Percentiles rank a stretch among this genome's conserved stretches.
Conservation (phyloP, 2,888 invertebrate genomes). For the Priocnemis perturbator region DNA sequence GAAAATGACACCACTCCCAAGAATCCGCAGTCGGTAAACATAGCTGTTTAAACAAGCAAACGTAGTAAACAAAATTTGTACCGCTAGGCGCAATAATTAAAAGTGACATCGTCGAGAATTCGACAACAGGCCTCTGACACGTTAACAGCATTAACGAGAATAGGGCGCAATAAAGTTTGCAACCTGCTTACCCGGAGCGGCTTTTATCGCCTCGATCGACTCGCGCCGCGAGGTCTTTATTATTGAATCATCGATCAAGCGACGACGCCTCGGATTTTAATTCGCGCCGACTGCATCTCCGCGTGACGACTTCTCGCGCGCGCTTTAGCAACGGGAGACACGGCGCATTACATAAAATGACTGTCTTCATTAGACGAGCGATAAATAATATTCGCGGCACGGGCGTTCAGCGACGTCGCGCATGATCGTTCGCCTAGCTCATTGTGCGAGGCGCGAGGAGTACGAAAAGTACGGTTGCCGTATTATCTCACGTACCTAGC, state of each 20-base stretch:
- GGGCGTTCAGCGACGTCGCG: slow-evolving; percentile 23
- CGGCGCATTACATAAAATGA: slow-evolving; percentile 54
- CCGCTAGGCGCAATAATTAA: too few relatives aligned
- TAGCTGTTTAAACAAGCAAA: too few relatives aligned
- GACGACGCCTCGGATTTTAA: slow-evolving; percentile 32
- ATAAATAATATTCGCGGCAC: slow-evolving; percentile 43
- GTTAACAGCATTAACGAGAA: too few relatives aligned
- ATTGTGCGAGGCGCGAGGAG: slow-evolving; percentile 25
- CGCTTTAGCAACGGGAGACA: too few relatives aligned
- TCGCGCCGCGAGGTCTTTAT: slow-evolving; percentile 39
- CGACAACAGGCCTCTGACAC: too few relatives aligned
- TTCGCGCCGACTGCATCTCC: slow-evolving; percentile 23
- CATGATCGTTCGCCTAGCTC: slow-evolving; percentile 22
- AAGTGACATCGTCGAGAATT: too few relatives aligned
- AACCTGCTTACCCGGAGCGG: not conserved
- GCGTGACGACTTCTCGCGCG: slow-evolving; percentile 19
- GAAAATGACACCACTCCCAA: too few relatives aligned
- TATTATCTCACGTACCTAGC: slow-evolving; percentile 33
- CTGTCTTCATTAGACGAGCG: slow-evolving; percentile 50
- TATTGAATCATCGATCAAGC: slow-evolving; percentile 37
- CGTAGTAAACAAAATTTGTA: too few relatives aligned
- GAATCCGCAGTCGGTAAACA: too few relatives aligned
- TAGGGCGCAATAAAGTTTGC: too few relatives aligned
- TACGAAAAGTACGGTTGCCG: slow-evolving; percentile 23
- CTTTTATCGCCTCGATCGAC: slow-evolving; percentile 8